phyloP scores from a whole-genome alignment of 2,888 invertebrate species.

The Conchocele bisecta region DNA sequence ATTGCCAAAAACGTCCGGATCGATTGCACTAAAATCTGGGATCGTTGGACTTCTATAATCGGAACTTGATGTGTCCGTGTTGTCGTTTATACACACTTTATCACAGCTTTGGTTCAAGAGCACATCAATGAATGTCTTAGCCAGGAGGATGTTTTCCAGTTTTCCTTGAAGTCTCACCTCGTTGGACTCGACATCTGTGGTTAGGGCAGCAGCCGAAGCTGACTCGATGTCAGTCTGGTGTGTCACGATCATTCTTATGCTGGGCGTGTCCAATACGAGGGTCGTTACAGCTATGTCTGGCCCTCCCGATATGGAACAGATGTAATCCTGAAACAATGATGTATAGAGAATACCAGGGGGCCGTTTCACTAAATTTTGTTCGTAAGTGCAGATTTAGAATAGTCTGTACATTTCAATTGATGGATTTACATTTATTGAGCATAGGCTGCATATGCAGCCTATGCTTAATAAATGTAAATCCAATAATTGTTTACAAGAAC shows the following conservation, averaged over 20 bases:
- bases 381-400: no score
- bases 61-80: not conserved
- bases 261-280: constrained; percentile 32
- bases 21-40: not conserved
- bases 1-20: not conserved
- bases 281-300: constrained; percentile 41
- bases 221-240: constrained; percentile 56
- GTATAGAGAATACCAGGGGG: not conserved
- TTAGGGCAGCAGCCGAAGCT: constrained; percentile 56
- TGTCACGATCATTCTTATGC: constrained; percentile 59
- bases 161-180: constrained; percentile 61
- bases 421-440: no score
- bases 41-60: no score
- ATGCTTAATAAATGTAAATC: no score
- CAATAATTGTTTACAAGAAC: no score
- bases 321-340: constrained; percentile 64
- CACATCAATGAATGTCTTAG: constrained; percentile 46
- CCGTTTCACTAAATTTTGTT: no score
- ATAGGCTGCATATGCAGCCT: no score
- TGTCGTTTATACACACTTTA: constrained; percentile 1
- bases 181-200: constrained; percentile 38
- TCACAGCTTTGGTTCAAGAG: not conserved
- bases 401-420: no score
- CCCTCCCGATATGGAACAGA: constrained; percentile 58
- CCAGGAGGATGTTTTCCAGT: constrained; percentile 43